Percentiles rank a stretch among this genome's conserved stretches.
phyloP scores from a whole-genome alignment of 2,888 invertebrate genomes.

The Tetropium fuscum region DNA sequence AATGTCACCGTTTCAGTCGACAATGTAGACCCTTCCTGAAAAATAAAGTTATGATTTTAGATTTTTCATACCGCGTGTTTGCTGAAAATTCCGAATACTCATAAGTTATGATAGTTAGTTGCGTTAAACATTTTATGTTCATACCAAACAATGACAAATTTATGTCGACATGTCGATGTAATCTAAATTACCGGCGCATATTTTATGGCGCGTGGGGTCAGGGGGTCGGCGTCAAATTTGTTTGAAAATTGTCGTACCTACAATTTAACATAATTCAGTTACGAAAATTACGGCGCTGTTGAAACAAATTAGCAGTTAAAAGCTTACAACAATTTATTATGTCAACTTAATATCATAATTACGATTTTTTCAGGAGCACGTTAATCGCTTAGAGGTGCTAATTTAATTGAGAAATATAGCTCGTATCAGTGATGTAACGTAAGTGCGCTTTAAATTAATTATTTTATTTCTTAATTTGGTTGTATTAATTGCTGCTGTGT shows the following conservation, averaged over 20 bases:
- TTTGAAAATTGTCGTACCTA: background rate
- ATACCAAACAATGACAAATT: background rate
- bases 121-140: background rate
- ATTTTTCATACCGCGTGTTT: too few species aligned
- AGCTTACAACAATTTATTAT: background rate
- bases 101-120: too few species aligned
- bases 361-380: background rate
- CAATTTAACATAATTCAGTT: background rate
- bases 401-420: constrained; percentile 1
- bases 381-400: constrained; percentile 5
- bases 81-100: too few species aligned
- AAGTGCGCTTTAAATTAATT: too few species aligned
- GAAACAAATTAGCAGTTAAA: constrained; percentile 2
- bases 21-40: too few species aligned
- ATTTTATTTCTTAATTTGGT: too few species aligned
- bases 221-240: background rate
- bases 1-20: too few species aligned
- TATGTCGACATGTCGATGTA: background rate
- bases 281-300: constrained; percentile 1
- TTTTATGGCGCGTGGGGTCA: background rate
- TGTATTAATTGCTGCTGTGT: background rate
- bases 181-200: background rate
- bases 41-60: too few species aligned
- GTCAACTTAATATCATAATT: constrained; percentile 7
- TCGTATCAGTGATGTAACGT: background rate